Conservation (phyloP, 2,113 vertebrate species). For the Ctenodactylus gundi region DNA sequence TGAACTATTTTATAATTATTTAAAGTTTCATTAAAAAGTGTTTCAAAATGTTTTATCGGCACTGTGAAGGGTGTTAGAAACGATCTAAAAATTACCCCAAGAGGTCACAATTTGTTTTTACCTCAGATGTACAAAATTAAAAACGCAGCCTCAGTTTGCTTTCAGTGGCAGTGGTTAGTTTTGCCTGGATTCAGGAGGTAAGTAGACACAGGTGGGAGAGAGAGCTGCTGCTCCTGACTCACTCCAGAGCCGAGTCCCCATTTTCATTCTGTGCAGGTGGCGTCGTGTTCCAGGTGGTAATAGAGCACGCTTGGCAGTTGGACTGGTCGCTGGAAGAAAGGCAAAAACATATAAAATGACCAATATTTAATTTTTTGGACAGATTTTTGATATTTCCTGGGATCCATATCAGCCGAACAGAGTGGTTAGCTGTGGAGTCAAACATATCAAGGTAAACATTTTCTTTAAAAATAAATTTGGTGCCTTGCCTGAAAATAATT, state of each 20-base stretch:
- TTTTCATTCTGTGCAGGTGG: neutral
- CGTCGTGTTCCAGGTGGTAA: neutral
- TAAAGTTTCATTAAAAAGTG: neutral
- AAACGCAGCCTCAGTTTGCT: neutral
- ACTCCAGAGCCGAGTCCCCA: neutral
- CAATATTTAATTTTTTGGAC: constrained; percentile 77
- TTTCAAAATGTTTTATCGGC: constrained; percentile 3
- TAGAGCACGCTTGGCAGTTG: neutral
- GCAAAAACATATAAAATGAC: constrained; percentile 54
- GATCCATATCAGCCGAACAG: constrained; percentile 92
- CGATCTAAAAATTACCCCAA: neutral
- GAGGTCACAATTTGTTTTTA: constrained; percentile 24
- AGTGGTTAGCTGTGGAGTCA: constrained; percentile 97
- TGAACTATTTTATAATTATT: neutral
- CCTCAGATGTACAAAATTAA: neutral
- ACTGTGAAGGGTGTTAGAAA: neutral
- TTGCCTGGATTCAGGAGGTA: neutral
- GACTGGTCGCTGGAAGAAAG: neutral
- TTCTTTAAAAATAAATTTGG: constrained; percentile 32
- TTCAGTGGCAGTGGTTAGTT: neutral
- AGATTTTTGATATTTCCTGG: constrained; percentile 99
- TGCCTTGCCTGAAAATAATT: neutral
- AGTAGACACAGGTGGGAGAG: neutral
- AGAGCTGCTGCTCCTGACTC: neutral
- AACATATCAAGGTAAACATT: constrained; percentile 96